Conservation (phyloP, 2,888 invertebrate genomes). For the Alsophila aescularia region DNA sequence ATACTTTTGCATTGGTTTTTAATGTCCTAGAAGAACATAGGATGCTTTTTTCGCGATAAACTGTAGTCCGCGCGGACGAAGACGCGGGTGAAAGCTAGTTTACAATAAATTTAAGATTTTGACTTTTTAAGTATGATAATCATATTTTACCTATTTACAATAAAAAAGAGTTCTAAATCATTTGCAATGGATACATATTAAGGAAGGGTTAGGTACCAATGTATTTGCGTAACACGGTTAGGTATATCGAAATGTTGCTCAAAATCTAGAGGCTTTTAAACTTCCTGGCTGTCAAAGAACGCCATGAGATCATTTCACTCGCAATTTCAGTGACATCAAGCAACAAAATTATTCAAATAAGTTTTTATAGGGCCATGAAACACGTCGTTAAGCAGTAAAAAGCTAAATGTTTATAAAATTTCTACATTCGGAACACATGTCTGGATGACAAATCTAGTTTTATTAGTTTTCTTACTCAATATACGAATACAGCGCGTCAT, state of each 20-base stretch:
- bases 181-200: too few species aligned
- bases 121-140: too few species aligned
- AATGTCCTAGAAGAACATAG: too few species aligned
- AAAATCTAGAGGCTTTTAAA: background rate
- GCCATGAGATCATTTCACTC: slow-evolving; percentile 20
- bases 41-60: too few species aligned
- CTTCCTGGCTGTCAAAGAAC: slow-evolving; percentile 4
- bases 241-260: background rate
- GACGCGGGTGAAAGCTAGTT: too few species aligned
- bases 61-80: too few species aligned
- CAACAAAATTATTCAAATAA: slow-evolving; percentile 49
- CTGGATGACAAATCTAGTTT: slow-evolving; percentile 37
- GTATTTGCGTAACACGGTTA: too few species aligned
- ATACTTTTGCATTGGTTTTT: too few species aligned
- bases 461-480: slow-evolving; percentile 30
- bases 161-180: too few species aligned
- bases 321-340: slow-evolving; percentile 50
- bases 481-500: slow-evolving; percentile 20
- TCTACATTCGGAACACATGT: slow-evolving; percentile 34
- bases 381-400: slow-evolving; percentile 47
- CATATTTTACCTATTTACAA: too few species aligned
- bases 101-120: too few species aligned
- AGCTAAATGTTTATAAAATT: slow-evolving; percentile 36
- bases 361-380: slow-evolving; percentile 54
- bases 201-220: too few species aligned